phyloP scores from a whole-genome alignment of 2,797 vertebrate species.

The Spea hammondii region DNA sequence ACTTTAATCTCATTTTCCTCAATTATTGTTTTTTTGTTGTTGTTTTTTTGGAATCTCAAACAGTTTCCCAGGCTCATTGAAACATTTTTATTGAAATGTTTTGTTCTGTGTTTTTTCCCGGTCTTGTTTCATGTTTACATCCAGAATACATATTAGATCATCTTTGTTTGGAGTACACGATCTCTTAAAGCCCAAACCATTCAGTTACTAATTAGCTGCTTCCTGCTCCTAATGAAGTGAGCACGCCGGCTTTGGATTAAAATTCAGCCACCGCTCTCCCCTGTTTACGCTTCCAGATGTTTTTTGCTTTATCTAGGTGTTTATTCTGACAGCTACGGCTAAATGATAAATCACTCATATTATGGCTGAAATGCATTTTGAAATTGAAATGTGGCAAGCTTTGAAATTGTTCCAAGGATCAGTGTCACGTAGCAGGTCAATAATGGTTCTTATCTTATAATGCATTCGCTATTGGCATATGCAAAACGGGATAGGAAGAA shows the following conservation, averaged over 20 bases:
- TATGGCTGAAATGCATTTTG: slow-evolving; percentile 72
- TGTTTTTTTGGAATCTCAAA: too few relatives aligned
- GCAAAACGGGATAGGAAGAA: slow-evolving; percentile 58
- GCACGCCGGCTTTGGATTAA: slow-evolving; percentile 72
- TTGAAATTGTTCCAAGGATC: slow-evolving; percentile 65
- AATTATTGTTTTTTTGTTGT: too few relatives aligned
- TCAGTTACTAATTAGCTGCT: slow-evolving; percentile 75
- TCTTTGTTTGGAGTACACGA: slow-evolving; percentile 62
- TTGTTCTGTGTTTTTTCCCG: slow-evolving; percentile 53
- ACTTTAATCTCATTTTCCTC: too few relatives aligned
- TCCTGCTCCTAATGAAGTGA: slow-evolving; percentile 74
- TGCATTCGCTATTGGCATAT: slow-evolving; percentile 57
- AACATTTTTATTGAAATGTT: slow-evolving; percentile 54
- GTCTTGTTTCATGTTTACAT: slow-evolving; percentile 67
- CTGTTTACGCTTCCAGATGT: slow-evolving; percentile 80
- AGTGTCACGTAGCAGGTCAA: slow-evolving; percentile 64
- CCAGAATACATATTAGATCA: slow-evolving; percentile 67
- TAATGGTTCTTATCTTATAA: slow-evolving; percentile 56
- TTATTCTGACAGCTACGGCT: slow-evolving; percentile 75
- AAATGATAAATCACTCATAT: slow-evolving; percentile 82
- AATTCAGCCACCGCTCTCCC: slow-evolving; percentile 72
- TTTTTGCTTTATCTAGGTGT: slow-evolving; percentile 77
- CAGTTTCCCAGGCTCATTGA: slow-evolving; percentile 51
- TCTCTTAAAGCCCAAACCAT: slow-evolving; percentile 68
- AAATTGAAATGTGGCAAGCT: slow-evolving; percentile 75